Conservation (phyloP, 53 echinoderm and acorn worm genomes). For the Echinarachnius parma region DNA sequence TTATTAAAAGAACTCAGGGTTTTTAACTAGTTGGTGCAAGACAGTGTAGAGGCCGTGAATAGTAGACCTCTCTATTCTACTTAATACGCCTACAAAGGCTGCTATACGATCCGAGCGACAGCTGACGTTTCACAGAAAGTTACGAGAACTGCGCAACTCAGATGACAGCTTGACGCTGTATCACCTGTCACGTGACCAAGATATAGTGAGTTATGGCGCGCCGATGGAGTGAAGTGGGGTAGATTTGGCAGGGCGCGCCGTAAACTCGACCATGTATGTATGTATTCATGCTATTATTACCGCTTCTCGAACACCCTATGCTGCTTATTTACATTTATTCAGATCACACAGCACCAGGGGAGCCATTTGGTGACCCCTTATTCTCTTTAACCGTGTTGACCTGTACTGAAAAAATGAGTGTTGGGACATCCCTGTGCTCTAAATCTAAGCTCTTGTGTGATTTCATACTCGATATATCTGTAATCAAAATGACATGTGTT, state of each 20-base stretch:
- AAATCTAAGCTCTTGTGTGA: too few relatives aligned
- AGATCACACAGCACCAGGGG: too few relatives aligned
- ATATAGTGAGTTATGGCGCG: too few relatives aligned
- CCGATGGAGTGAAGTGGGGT: background rate
- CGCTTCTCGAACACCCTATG: background rate
- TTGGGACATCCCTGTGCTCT: too few relatives aligned
- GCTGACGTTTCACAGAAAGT: slow-evolving; percentile 25
- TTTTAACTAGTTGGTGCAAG: slow-evolving; percentile 34
- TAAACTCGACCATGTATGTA: background rate
- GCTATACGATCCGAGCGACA: slow-evolving; percentile 20
- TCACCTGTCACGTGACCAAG: slow-evolving; percentile 33
- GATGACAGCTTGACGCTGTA: slow-evolving; percentile 34
- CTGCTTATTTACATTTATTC: too few relatives aligned
- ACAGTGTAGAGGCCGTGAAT: too few relatives aligned
- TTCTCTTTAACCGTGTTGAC: too few relatives aligned
- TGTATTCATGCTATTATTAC: background rate
- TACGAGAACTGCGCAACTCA: slow-evolving; percentile 17
- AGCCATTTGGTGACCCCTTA: too few relatives aligned
- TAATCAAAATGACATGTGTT: slow-evolving; percentile 15
- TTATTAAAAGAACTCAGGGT: slow-evolving; percentile 38
- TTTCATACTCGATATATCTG: slow-evolving; percentile 20
- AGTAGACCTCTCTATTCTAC: too few relatives aligned
- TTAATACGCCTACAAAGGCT: background rate
- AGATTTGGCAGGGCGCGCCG: background rate
- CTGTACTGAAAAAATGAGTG: too few relatives aligned